Evolutionary conservation across 30 jellyfish, hydroid and myxozoan genomes (phyloP).

Genomic region (Mastigias papua): DNA sequence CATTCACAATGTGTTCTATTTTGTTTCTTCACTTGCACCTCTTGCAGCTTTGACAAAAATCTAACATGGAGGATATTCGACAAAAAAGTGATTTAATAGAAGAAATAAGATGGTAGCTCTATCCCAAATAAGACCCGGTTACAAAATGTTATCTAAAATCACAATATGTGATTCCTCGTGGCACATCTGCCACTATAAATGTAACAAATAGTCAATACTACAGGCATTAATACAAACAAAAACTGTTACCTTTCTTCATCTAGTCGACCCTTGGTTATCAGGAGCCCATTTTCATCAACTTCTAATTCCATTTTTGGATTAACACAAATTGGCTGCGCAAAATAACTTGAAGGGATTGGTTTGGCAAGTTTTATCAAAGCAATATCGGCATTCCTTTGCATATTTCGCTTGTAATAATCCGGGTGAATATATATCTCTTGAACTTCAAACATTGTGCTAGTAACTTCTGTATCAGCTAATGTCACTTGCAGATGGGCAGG

Average conservation of each 20-base stretch:
- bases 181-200: no score
- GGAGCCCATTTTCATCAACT: neutral
- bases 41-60: constrained; percentile 18
- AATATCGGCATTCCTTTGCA: constrained; percentile 12
- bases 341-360: constrained; percentile 21
- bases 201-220: no score
- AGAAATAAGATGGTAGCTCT: no score
- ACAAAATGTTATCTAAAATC: no score
- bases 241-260: constrained; percentile 34
- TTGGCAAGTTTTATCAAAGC: constrained; percentile 59
- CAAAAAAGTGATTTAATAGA: no score
- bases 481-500: constrained; percentile 37
- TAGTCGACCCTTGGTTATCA: constrained; percentile 75
- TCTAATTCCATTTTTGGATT: neutral
- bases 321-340: constrained; percentile 67
- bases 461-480: neutral
- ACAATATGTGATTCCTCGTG: no score
- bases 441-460: neutral
- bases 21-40: neutral
- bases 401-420: constrained; percentile 7
- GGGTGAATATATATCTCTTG: constrained; percentile 49
- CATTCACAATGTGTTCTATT: constrained; percentile 37
- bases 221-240: no score
- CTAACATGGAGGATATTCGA: neutral
- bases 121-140: no score